A percentile compares a stretch with the other conserved stretches of the same genome.
phyloP scores from a whole-genome alignment of 1,140 invertebrate species.

The Sarcophaga peregrina region DNA sequence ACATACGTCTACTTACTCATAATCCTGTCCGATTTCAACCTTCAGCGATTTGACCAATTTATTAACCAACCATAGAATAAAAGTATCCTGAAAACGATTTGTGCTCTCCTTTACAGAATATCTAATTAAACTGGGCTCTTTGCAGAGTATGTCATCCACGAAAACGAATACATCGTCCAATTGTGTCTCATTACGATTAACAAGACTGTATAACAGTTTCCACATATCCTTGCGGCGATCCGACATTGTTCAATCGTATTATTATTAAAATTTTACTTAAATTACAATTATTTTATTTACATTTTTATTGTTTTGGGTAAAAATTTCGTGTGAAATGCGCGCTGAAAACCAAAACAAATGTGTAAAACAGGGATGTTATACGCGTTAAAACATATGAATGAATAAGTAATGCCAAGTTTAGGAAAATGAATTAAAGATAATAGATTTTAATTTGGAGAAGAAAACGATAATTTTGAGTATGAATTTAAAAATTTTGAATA shows the following conservation, averaged over 20 bases:
- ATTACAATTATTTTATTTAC: neutral
- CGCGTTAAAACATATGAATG: neutral
- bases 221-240: conserved; percentile 60
- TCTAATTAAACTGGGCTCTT: conserved; percentile 60
- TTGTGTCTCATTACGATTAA: conserved; percentile 53
- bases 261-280: conserved; percentile 27
- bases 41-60: conserved; percentile 53
- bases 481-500: neutral
- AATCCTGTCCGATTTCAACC: neutral
- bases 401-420: neutral
- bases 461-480: neutral
- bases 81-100: conserved; percentile 57
- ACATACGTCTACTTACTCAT: neutral
- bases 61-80: conserved; percentile 59
- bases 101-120: conserved; percentile 51
- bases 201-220: conserved; percentile 59
- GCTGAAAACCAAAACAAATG: neutral
- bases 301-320: neutral
- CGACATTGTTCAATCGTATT: conserved; percentile 50
- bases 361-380: neutral
- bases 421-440: neutral
- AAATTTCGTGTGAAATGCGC: neutral
- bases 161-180: conserved; percentile 55
- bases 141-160: conserved; percentile 60
- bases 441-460: neutral